Percentiles rank a stretch among this genome's conserved stretches.
phyloP scores from a whole-genome alignment of 2,888 invertebrate genomes.

The Drosophila lacicola region DNA sequence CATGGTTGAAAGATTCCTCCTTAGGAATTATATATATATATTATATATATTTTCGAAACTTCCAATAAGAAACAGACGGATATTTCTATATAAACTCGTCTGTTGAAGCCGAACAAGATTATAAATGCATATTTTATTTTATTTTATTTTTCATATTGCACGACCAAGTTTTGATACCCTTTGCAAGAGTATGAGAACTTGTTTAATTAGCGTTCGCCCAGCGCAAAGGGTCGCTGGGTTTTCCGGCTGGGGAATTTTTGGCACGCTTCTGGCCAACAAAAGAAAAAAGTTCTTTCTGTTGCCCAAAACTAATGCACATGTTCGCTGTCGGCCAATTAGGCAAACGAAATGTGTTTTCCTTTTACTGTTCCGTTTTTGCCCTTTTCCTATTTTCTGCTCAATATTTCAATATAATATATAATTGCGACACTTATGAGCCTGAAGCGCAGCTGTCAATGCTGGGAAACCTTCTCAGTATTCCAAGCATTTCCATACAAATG shows the following conservation, averaged over 20 bases:
- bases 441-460: conserved; percentile 35
- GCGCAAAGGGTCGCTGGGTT: conserved; percentile 2
- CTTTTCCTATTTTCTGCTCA: not conserved
- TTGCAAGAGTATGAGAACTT: conserved; percentile 1
- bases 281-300: not conserved
- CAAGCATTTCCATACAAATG: too few relatives aligned
- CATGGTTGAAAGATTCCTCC: too few relatives aligned
- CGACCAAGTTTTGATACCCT: too few relatives aligned
- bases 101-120: too few relatives aligned
- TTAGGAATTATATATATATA: too few relatives aligned
- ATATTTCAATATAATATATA: conserved; percentile 26
- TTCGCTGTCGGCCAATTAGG: conserved; percentile 37
- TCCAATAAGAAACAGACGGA: too few relatives aligned
- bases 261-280: not conserved
- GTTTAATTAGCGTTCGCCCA: conserved; percentile 56
- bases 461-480: too few relatives aligned
- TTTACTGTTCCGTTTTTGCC: not conserved
- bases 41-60: too few relatives aligned
- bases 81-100: too few relatives aligned
- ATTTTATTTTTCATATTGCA: too few relatives aligned
- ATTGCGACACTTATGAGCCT: conserved; percentile 19
- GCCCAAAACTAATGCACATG: conserved; percentile 31
- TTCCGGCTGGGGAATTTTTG: not conserved
- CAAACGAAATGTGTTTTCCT: conserved; percentile 11
- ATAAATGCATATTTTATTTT: too few relatives aligned